Evolutionary conservation across 2,113 vertebrate species (phyloP), one percentile per base, ranked within the genome.

Genomic region (Dasyornis broadbenti): DNA sequence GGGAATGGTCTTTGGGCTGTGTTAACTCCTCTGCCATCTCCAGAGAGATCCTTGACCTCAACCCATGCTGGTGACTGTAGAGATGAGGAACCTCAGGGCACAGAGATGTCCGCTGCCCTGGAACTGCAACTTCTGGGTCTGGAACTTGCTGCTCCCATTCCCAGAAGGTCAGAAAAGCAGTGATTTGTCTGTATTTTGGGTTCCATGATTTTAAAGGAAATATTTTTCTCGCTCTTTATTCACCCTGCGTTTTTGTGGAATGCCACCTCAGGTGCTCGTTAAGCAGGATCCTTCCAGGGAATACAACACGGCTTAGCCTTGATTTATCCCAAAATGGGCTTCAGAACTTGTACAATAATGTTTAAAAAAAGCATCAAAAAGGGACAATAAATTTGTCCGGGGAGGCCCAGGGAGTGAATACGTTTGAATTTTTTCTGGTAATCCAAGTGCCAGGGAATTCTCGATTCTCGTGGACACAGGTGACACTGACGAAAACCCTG

Each of bases 381-480:
- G 12, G 8, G 18, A 17, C 10, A 80, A 33, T 7, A 11, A 24
- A 19, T 52, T 76, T 77, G 7, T n/a, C n/a, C n/a, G 3, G 10
- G 9, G 17, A 69, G 15, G 14, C 5, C 10, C 18, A 61, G 31
- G 28, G 31, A 69, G 9, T 64, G n/a, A 6, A 37, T 27, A 13
- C 1, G 12, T 47, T 61, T 78, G 3, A n/a, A 16, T 82, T 68
- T 87, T 45, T 77, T 82, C 11, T 40, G 37, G 4, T 4, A 47
- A 27, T 56, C 10, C 15, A 13, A 42, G 7, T 4, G 8, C 35
- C n/a, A 30, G 14, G 37, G 40, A 69, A 73, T 65, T 52, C 52
- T 47, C 0, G 0, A 30, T 22, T 50, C 13, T 40, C 57, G 15
- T 0, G 10, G 72, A 12, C 33, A 9, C 13, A 15, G 33, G 37